A percentile compares a stretch with the other conserved stretches of the same genome.
phyloP scores from a whole-genome alignment of 2,113 vertebrate genomes.

The Clarias magur region DNA sequence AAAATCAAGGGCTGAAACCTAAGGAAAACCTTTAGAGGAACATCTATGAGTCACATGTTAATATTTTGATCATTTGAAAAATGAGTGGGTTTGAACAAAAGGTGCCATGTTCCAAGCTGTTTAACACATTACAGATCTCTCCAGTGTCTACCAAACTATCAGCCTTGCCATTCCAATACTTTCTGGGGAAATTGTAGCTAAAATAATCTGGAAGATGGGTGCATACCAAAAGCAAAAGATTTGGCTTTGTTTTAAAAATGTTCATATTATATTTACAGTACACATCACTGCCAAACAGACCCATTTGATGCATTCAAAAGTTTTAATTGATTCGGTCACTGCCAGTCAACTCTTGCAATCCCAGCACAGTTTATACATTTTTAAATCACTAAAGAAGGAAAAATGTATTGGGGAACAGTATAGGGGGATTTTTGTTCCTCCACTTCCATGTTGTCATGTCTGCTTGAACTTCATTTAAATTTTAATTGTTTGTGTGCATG shows the following conservation, averaged over 20 bases:
- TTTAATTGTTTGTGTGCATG: not conserved
- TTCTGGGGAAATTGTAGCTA: no score
- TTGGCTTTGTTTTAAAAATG: not conserved
- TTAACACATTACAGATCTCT: not conserved
- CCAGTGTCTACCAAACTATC: not conserved
- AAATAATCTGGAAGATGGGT: no score
- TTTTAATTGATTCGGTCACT: not conserved
- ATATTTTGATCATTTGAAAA: not conserved
- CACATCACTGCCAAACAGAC: not conserved
- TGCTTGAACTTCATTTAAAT: not conserved
- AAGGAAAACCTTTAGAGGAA: not conserved
- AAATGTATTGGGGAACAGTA: slow-evolving; percentile 41
- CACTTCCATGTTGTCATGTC: not conserved
- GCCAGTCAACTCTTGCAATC: not conserved
- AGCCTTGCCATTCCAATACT: no score
- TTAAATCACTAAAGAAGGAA: slow-evolving; percentile 25
- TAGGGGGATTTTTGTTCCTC: slow-evolving; percentile 19
- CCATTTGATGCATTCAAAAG: not conserved
- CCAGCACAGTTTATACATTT: not conserved
- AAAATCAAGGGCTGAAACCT: not conserved
- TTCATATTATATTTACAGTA: not conserved
- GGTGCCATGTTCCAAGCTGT: not conserved
- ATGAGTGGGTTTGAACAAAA: not conserved
- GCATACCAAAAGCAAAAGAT: not conserved
- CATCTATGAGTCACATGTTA: not conserved